These are phyloP conservation scores for Trilocha varians DNA, from an alignment of 2,888 invertebrate genomes.

Conservation along the genomic window DNA sequence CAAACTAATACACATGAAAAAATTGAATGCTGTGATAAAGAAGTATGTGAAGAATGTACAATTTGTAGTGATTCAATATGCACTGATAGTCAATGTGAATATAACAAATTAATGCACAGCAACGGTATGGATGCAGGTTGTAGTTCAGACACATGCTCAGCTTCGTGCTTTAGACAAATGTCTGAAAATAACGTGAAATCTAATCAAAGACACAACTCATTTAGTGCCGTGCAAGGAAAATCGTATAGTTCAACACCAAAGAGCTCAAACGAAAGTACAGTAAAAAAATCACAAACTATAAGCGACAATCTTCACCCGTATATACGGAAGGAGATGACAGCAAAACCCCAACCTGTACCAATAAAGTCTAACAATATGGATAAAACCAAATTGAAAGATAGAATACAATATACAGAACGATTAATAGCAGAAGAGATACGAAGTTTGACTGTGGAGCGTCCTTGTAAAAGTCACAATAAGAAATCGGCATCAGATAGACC, in stretches of 20 bases:
- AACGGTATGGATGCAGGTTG: conserved; percentile 59
- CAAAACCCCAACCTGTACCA: conserved; percentile 31
- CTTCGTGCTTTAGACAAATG: conserved; percentile 55
- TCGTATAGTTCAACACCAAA: conserved; percentile 41
- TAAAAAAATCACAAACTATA: conserved; percentile 64
- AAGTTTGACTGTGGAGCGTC: conserved; percentile 54
- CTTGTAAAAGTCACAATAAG: conserved; percentile 45
- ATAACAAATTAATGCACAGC: conserved; percentile 60
- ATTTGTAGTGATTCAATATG: conserved; percentile 69
- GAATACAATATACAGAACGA: conserved; percentile 67
- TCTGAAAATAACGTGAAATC: conserved; percentile 43
- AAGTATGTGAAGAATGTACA: conserved; percentile 65
- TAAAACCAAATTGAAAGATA: conserved; percentile 54
- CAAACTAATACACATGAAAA: conserved; percentile 58
- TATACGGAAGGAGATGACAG: conserved; percentile 62
- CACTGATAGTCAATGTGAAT: conserved; percentile 67
- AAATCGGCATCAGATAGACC: conserved; percentile 29
- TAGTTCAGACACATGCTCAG: conserved; percentile 58
- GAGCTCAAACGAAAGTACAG: conserved; percentile 41
- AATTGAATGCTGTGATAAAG: conserved; percentile 70
- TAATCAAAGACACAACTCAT: conserved; percentile 62
- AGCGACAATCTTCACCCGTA: conserved; percentile 66
- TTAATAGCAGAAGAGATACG: conserved; percentile 63
- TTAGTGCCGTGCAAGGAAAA: conserved; percentile 61
- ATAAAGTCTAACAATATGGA: conserved; percentile 36